Conservation (phyloP, 2,113 vertebrate genomes). For the Salminus brasiliensis region DNA sequence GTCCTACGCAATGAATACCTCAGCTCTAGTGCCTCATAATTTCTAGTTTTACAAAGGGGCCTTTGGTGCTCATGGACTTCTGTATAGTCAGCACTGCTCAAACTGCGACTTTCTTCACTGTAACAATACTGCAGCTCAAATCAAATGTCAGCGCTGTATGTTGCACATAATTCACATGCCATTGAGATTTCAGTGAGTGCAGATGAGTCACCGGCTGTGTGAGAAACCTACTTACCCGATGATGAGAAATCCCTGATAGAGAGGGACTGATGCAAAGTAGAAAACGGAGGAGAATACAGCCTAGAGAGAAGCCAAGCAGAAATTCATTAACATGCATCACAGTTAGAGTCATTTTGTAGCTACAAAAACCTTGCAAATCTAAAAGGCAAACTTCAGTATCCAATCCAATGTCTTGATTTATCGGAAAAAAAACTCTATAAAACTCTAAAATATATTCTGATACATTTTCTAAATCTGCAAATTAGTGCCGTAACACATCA, state of each 20-base stretch:
- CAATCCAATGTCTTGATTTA: too few relatives aligned
- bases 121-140: slow-evolving; percentile 62
- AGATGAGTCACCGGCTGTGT: slow-evolving; percentile 61
- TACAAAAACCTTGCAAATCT: too few relatives aligned
- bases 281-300: slow-evolving; percentile 96
- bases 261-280: slow-evolving; percentile 95
- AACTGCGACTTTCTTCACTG: slow-evolving; percentile 41
- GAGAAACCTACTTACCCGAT: slow-evolving; percentile 86
- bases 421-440: too few relatives aligned
- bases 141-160: slow-evolving; percentile 65
- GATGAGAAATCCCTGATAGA: slow-evolving; percentile 97
- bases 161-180: slow-evolving; percentile 45
- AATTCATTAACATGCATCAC: background rate
- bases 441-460: too few relatives aligned
- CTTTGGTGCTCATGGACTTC: slow-evolving; percentile 30
- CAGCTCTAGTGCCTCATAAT: slow-evolving; percentile 8
- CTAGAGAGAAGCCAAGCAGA: slow-evolving; percentile 63
- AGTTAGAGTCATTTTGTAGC: too few relatives aligned
- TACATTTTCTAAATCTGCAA: too few relatives aligned
- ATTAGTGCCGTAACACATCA: too few relatives aligned
- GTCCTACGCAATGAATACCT: slow-evolving; percentile 24
- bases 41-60: slow-evolving; percentile 27
- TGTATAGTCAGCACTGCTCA: slow-evolving; percentile 17
- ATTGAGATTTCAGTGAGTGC: slow-evolving; percentile 40
- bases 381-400: too few relatives aligned